phyloP scores from a whole-genome alignment of 2,113 vertebrate species.

The Paedocypris sp. region DNA sequence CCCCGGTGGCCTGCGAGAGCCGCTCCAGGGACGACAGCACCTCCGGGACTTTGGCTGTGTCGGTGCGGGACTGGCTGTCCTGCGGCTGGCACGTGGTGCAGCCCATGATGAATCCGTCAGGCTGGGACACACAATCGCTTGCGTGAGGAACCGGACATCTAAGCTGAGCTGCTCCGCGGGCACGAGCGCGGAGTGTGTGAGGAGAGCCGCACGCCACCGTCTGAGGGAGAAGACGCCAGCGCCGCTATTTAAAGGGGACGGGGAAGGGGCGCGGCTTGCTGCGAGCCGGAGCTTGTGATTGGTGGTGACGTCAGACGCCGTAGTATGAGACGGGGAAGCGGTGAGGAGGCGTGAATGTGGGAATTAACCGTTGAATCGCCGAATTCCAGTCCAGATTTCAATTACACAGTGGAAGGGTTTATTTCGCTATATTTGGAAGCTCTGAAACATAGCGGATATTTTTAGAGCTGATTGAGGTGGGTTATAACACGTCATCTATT shows the following conservation, averaged over 20 bases:
- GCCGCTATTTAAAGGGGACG: slow-evolving; percentile 37
- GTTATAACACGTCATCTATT: too few relatives aligned
- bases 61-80: too few relatives aligned
- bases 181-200: too few relatives aligned
- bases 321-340: slow-evolving; percentile 28
- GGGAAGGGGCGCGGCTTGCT: slow-evolving; percentile 30
- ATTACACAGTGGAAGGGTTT: too few relatives aligned
- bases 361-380: slow-evolving; percentile 32
- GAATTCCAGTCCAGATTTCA: too few relatives aligned
- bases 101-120: slow-evolving; percentile 74
- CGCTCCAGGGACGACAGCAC: slow-evolving; percentile 68
- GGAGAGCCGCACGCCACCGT: slow-evolving; percentile 60
- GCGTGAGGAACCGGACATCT: too few relatives aligned
- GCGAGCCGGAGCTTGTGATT: slow-evolving; percentile 28
- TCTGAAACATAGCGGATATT: background rate
- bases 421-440: background rate
- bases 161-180: too few relatives aligned
- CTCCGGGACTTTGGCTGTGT: slow-evolving; percentile 60
- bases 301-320: slow-evolving; percentile 51
- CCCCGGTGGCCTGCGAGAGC: slow-evolving; percentile 76
- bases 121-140: too few relatives aligned
- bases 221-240: slow-evolving; percentile 40
- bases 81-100: slow-evolving; percentile 74
- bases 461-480: background rate
- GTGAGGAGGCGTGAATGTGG: slow-evolving; percentile 40